Conservation (phyloP, 1,140 invertebrate genomes). For the Caenorhabditis inopinata region DNA sequence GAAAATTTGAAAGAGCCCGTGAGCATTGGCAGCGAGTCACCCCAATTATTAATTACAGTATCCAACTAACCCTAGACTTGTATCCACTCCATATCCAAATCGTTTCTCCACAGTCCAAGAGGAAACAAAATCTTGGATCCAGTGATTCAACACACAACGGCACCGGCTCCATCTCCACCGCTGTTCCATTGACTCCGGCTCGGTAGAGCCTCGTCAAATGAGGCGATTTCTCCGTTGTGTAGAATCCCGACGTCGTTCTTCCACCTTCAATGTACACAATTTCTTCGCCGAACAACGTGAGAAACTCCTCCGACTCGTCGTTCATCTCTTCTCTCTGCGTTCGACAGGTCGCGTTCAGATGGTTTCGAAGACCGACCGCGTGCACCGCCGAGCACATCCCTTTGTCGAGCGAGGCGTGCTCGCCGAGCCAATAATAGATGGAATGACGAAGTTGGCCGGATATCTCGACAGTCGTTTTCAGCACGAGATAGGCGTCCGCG, state of each 20-base stretch:
- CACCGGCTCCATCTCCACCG: constrained; percentile 86
- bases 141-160: constrained; percentile 74
- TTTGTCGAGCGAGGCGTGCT: constrained; percentile 92
- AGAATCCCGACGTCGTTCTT: constrained; percentile 92
- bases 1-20: too few species aligned
- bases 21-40: constrained; percentile 70
- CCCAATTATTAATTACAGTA: constrained; percentile 76
- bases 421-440: constrained; percentile 99
- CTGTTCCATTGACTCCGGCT: constrained; percentile 81
- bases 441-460: constrained; percentile 84
- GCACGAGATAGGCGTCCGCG: constrained; percentile 95
- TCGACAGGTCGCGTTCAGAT: constrained; percentile 79
- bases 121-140: constrained; percentile 87
- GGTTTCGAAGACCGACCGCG: constrained; percentile 94
- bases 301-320: constrained; percentile 93
- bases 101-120: constrained; percentile 82
- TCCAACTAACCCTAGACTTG: constrained; percentile 85
- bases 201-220: constrained; percentile 75
- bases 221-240: constrained; percentile 86
- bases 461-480: constrained; percentile 85
- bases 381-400: constrained; percentile 97
- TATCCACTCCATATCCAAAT: constrained; percentile 90
- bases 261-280: constrained; percentile 96
- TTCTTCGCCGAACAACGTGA: constrained; percentile 84
- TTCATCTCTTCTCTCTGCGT: constrained; percentile 94